phyloP scores from a whole-genome alignment of 2,797 vertebrate genomes.

The Pipistrellus kuhlii region DNA sequence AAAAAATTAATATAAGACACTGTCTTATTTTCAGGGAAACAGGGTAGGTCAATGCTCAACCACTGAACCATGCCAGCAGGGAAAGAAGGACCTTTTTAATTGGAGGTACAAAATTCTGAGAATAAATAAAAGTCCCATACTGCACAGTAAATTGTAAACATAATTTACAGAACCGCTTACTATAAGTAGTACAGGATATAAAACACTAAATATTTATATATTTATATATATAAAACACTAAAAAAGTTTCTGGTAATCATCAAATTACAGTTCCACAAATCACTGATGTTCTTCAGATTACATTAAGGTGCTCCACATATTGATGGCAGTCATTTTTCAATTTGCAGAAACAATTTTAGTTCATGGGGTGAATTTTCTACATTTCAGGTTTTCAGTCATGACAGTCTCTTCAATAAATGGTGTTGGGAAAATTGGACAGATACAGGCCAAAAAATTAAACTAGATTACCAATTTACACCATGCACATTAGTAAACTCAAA shows the following conservation, averaged over 20 bases:
- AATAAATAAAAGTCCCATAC: neutral
- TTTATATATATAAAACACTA: neutral
- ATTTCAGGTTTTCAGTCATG: neutral
- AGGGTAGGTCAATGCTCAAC: no score
- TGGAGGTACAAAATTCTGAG: neutral
- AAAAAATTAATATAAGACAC: no score
- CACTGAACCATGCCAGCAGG: no score
- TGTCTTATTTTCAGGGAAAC: no score
- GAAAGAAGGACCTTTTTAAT: constrained; percentile 35
- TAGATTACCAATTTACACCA: no score
- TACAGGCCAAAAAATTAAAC: no score
- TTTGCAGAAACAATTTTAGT: constrained; percentile 35
- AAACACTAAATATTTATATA: neutral
- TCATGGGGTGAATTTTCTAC: constrained; percentile 43
- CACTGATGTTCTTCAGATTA: constrained; percentile 26
- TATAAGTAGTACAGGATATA: neutral
- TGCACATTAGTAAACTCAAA: no score
- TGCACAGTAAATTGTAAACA: constrained; percentile 17
- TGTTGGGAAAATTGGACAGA: no score
- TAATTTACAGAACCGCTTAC: constrained; percentile 33
- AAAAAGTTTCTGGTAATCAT: constrained; percentile 35
- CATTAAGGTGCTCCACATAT: constrained; percentile 23
- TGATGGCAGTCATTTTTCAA: neutral
- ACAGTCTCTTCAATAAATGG: no score
- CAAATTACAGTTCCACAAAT: constrained; percentile 52